Evolutionary conservation across 2,888 invertebrate species (phyloP), one percentile per base, ranked within the genome.

Genomic region (Agrochola lychnidis): DNA sequence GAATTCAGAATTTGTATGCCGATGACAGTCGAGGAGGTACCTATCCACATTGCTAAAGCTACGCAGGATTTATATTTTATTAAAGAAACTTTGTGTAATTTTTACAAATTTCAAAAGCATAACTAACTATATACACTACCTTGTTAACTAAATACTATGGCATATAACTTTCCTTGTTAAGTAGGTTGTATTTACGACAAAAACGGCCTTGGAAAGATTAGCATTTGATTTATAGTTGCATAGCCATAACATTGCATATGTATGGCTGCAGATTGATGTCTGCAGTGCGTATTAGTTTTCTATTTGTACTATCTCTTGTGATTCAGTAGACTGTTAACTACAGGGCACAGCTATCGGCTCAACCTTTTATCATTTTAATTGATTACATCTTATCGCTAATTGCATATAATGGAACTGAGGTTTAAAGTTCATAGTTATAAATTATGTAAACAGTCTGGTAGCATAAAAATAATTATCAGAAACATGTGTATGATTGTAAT

Each of bases 1-100:
- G 99, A 99, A 96, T 99, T 98, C 92, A 97, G 99, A 91, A 98
- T 99, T 93, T 98, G 98, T 91, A 99, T 99, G 99, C 99, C 99
- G 19, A 97, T 99, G 90, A 98, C 98, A 3, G 98, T 98, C 4
- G 98, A 99, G 93, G 99, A 99, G 98, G 99, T 99, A 97, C 93
- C 87, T 22, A 25, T n/a, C 3, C n/a, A 59, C 14, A n/a, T 64
- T 69, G 74, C 3, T 75, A 25, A 22, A 25, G 25, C 12, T 36
- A 56, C 9, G 64, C 56, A 56, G 45, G 19, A 40, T 61, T 70
- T 59, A 14, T 25, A 69, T 64, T 59, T 59, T 61, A 69, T 68
- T 51, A 59, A 57, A 78, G 56, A 78, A 78, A 78, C 25, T 16
- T 40, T 36, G 30, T 63, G 14, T 74, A 42, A 1, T 51, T n/a